Evolutionary conservation across 92 coral and sea anemone species (phyloP).

Genomic region (Paragorgia papillata): DNA sequence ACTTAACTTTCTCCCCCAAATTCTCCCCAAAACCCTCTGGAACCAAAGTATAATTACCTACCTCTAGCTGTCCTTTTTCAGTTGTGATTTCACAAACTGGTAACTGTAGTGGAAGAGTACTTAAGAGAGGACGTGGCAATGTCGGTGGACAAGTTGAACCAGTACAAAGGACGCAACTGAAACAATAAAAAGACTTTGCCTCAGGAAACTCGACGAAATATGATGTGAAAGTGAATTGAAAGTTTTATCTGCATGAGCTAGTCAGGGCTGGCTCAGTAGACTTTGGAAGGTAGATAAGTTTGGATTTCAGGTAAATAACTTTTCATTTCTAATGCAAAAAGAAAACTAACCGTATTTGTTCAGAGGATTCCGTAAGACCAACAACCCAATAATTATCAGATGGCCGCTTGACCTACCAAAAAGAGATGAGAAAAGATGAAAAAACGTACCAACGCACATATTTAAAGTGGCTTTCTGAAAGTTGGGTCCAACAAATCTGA

Average conservation of each 20-base stretch:
- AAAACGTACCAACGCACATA: neutral
- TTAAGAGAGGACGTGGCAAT: conserved; percentile 90
- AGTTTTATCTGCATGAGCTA: too few species aligned
- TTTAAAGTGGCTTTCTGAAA: too few species aligned
- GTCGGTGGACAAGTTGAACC: conserved; percentile 89
- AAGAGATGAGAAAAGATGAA: neutral
- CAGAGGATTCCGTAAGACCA: conserved; percentile 82
- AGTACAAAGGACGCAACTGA: conserved; percentile 89
- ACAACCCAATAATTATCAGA: conserved; percentile 98
- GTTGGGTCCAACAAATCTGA: too few species aligned
- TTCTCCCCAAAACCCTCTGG: too few species aligned
- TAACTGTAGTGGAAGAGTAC: conserved; percentile 78
- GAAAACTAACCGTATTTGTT: conserved; percentile 75
- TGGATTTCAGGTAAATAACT: too few species aligned
- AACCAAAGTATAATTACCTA: too few species aligned
- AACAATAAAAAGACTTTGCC: neutral
- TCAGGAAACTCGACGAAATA: too few species aligned
- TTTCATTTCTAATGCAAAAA: neutral
- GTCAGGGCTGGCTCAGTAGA: too few species aligned
- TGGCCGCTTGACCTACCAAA: conserved; percentile 71
- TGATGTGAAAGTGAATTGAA: too few species aligned
- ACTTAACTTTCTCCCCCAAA: too few species aligned
- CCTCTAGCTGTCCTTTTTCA: conserved; percentile 93
- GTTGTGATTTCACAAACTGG: conserved; percentile 94
- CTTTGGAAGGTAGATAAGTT: too few species aligned